A percentile compares a stretch with the other conserved stretches of the same genome.
These are phyloP conservation scores for Chironomus riparius DNA, from an alignment of 2,888 invertebrate genomes.

Conservation along the genomic window DNA sequence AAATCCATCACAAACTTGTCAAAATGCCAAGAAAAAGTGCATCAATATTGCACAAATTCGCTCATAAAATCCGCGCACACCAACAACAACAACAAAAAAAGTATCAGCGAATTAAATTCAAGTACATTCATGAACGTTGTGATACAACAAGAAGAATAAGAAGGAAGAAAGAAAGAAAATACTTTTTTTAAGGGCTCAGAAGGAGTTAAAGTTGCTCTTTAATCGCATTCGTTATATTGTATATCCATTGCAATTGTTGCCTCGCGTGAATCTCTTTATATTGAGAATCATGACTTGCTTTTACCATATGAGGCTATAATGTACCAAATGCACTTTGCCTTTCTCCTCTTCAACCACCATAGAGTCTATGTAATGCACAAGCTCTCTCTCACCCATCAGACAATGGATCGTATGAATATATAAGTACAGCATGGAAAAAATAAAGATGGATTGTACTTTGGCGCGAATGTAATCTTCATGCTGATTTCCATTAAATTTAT, in stretches of 20 bases:
- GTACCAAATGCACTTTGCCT: not conserved
- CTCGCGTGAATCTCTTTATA: slow-evolving; percentile 6
- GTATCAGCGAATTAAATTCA: not conserved
- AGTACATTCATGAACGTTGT: not conserved
- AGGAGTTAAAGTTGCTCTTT: not conserved
- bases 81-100: not conserved
- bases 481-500: slow-evolving; percentile 15
- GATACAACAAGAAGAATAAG: not conserved
- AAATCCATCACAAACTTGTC: too few relatives aligned
- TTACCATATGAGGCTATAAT: not conserved
- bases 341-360: not conserved
- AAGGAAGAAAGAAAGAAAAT: not conserved
- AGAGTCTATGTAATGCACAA: too few relatives aligned
- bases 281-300: not conserved
- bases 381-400: not conserved
- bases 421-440: not conserved
- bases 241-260: not conserved
- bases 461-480: slow-evolving; percentile 3
- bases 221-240: slow-evolving; percentile 7
- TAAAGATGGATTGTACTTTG: not conserved
- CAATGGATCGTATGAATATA: not conserved
- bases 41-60: too few relatives aligned
- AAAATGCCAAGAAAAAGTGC: too few relatives aligned
- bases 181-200: not conserved
- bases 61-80: not conserved